Percentiles rank a stretch among this genome's conserved stretches.
Conservation (phyloP, 2,888 invertebrate species). For the Bombylius discolor region DNA sequence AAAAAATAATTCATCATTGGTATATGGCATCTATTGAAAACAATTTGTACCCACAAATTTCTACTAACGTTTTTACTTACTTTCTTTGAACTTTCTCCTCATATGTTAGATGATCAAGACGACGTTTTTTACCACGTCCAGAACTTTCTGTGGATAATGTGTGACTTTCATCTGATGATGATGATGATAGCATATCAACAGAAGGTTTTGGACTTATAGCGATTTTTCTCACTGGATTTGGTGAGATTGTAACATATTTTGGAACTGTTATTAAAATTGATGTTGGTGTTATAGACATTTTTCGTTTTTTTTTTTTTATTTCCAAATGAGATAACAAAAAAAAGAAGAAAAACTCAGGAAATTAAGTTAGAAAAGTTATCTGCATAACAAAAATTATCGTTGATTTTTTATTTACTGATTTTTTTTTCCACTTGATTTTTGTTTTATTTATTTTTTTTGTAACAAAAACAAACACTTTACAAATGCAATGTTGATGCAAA, state of each 20-base stretch:
- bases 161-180: conserved; percentile 14
- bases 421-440: no score
- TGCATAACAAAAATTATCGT: no score
- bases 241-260: conserved; percentile 29
- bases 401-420: no score
- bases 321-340: no score
- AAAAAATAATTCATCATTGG: neutral
- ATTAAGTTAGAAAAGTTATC: no score
- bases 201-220: conserved; percentile 11
- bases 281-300: conserved; percentile 10
- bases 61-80: conserved; percentile 42
- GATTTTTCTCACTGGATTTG: conserved; percentile 21
- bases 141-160: neutral
- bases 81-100: conserved; percentile 80
- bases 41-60: neutral
- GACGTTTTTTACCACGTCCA: conserved; percentile 48
- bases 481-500: no score
- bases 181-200: conserved; percentile 4
- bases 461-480: no score
- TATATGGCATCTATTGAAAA: neutral
- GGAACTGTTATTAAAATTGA: conserved; percentile 30
- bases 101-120: conserved; percentile 71
- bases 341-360: no score
- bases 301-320: neutral
- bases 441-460: no score